Evolutionary conservation across 2,113 vertebrate genomes (phyloP).

Genomic region (Seriola rivoliana): DNA sequence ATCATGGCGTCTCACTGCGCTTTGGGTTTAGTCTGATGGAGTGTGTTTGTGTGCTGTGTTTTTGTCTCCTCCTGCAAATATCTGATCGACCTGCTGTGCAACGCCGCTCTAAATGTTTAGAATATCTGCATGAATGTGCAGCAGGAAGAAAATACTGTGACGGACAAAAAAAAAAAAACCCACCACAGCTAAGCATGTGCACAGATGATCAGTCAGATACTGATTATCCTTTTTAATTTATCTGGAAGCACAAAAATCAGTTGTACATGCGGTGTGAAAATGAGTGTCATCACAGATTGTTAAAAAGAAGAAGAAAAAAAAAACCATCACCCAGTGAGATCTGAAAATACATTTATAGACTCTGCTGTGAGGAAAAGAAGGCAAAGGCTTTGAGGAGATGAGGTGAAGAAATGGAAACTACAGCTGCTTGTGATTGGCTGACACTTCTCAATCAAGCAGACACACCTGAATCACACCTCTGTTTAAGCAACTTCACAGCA

Average conservation of each 20-base stretch:
- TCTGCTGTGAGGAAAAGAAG: too few species aligned
- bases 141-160: not conserved
- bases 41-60: slow-evolving; percentile 3
- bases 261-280: not conserved
- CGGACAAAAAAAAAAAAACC: not conserved
- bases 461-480: too few species aligned
- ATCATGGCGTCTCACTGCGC: slow-evolving; percentile 41
- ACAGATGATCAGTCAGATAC: not conserved
- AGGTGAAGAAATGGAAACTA: too few species aligned
- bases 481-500: too few species aligned
- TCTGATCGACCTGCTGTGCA: slow-evolving; percentile 20
- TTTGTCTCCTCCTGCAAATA: slow-evolving; percentile 38
- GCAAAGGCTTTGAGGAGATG: too few species aligned
- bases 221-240: not conserved
- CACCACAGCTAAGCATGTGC: not conserved
- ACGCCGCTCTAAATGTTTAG: not conserved
- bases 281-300: not conserved
- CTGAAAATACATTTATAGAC: too few species aligned
- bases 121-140: not conserved
- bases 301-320: too few species aligned
- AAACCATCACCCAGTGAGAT: not conserved
- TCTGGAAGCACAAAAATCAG: not conserved
- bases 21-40: slow-evolving; percentile 40
- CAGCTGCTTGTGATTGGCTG: too few species aligned
- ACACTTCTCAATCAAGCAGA: too few species aligned